Evolutionary conservation across 2,888 invertebrate species (phyloP), one percentile per base, ranked within the genome.

Genomic region (Erebia epiphron): DNA sequence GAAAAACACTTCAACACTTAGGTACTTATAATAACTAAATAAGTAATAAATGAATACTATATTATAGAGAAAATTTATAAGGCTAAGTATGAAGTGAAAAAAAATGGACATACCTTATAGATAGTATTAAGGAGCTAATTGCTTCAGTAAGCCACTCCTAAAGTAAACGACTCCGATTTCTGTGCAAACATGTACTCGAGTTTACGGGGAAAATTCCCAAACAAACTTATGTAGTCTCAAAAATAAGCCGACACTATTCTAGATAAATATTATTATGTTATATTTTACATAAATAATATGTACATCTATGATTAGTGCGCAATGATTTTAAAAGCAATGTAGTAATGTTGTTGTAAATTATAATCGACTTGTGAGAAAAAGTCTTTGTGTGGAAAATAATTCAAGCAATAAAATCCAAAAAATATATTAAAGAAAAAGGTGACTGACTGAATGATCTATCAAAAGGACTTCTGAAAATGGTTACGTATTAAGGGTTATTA

Each of bases 151-250:
- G 85, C 83, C 75, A 79, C 81, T 79, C 83, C 84, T 79, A 84
- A 89, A 90, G 88, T 86, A 90, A 91, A 92, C 92, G 87, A 88
- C 87, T 89, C 88, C 83, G 85, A 87, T 91, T 90, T 87, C 90
- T 85, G 80, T 86, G 88, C 88, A 92, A 91, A 92, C 91, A 92
- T 88, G 81, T 84, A 85, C 86, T 89, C 87, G 86, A 91, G 86
- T 89, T 89, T 86, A 87, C 82, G 83, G 87, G 87, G 90, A 92
- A 91, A 90, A 91, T 86, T 89, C 88, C 83, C 87, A 87, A 91
- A 89, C 85, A 87, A 86, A 89, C 88, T 90, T 89, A 91, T 88
- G 88, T 86, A 79, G 87, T 89, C 87, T 86, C 87, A 65, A 82
- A 87, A 87, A 88, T 86, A 87, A 86, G 86, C 65, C 70, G 71